These are phyloP conservation scores for Steinernema khuongi DNA, from an alignment of 1,140 invertebrate genomes.

Conservation along the genomic window DNA sequence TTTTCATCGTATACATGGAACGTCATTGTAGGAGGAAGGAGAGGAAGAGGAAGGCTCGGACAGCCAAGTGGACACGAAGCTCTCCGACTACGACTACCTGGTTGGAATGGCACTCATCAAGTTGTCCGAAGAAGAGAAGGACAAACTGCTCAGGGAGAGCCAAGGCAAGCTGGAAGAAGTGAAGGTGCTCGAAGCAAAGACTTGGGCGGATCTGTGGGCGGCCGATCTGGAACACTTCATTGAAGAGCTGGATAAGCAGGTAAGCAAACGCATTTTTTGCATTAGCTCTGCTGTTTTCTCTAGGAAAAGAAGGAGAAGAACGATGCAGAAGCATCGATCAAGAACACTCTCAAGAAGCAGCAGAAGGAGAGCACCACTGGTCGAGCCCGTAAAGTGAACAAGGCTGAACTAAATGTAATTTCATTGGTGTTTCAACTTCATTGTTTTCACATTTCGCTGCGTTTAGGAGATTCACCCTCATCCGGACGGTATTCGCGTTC, in stretches of 20 bases:
- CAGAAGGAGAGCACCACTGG: slow-evolving; percentile 1
- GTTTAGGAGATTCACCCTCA: slow-evolving; percentile 30
- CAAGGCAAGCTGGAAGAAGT: slow-evolving; percentile 64
- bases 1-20: too few species aligned
- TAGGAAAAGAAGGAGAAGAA: slow-evolving; percentile 42
- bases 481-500: slow-evolving; percentile 28
- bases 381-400: neutral
- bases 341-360: slow-evolving; percentile 41
- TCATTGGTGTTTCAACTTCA: neutral
- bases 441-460: neutral
- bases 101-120: slow-evolving; percentile 72
- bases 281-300: neutral
- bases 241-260: slow-evolving; percentile 64
- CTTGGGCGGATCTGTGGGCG: slow-evolving; percentile 75
- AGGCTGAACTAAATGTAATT: neutral
- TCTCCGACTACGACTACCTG: slow-evolving; percentile 74
- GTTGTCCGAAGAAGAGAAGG: slow-evolving; percentile 68
- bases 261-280: neutral
- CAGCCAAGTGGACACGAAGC: slow-evolving; percentile 25
- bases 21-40: too few species aligned
- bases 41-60: neutral
- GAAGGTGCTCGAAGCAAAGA: slow-evolving; percentile 64
- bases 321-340: slow-evolving; percentile 42
- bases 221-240: slow-evolving; percentile 78
- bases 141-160: slow-evolving; percentile 70